These are phyloP conservation scores for Cyanistes caeruleus DNA, from an alignment of 2,113 vertebrate genomes.

Conservation along the genomic window DNA sequence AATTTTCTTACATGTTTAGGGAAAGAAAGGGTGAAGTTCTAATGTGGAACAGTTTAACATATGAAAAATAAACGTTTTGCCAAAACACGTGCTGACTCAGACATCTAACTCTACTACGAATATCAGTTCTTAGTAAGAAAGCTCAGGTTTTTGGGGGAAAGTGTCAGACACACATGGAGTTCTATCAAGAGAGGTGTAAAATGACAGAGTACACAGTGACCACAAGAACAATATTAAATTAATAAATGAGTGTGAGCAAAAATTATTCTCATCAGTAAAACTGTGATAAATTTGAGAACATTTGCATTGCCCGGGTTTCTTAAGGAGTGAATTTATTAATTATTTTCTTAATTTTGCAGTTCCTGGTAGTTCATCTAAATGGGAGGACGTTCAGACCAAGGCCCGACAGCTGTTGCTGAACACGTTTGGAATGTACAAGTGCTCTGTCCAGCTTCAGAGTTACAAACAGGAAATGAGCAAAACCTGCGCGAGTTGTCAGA, in stretches of 20 bases:
- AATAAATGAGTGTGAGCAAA: neutral
- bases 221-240: neutral
- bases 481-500: conserved; percentile 83
- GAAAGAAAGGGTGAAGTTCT: neutral
- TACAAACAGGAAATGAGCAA: conserved; percentile 79
- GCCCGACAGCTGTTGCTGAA: conserved; percentile 86
- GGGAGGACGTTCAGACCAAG: conserved; percentile 93
- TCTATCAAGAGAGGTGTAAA: neutral
- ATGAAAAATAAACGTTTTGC: neutral
- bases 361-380: conserved; percentile 85
- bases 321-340: neutral
- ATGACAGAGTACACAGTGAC: neutral
- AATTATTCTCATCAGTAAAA: neutral
- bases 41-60: neutral
- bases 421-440: conserved; percentile 88
- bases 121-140: neutral
- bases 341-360: conserved; percentile 75
- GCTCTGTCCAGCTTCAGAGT: conserved; percentile 92
- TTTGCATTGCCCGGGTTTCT: neutral
- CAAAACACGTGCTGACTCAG: neutral
- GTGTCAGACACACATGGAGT: neutral
- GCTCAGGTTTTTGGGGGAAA: neutral
- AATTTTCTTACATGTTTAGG: neutral
- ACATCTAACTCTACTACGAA: neutral
- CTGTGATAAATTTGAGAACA: neutral